Conservation (phyloP, 2,113 vertebrate genomes). For the Scalopus aquaticus region DNA sequence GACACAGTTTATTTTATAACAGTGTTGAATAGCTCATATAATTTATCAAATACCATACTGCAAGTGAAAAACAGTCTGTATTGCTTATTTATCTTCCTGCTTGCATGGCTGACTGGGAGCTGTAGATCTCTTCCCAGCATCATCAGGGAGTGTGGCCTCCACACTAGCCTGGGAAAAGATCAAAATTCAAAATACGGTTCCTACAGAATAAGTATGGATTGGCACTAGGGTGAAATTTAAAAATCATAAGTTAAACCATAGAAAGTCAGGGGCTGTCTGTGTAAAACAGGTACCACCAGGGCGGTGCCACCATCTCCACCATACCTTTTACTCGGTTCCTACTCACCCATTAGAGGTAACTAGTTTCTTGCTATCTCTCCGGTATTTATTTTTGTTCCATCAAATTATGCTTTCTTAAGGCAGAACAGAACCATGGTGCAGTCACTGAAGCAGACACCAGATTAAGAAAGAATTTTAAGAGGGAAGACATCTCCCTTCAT, state of each 20-base stretch:
- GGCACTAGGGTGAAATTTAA: background rate
- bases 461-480: background rate
- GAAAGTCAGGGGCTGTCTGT: background rate
- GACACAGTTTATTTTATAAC: background rate
- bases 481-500: background rate
- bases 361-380: background rate
- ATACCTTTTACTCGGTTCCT: background rate
- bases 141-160: background rate
- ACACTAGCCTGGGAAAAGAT: background rate
- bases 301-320: background rate
- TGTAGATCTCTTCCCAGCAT: background rate
- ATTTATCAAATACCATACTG: background rate
- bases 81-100: background rate
- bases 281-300: background rate
- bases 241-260: background rate
- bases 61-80: background rate
- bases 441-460: background rate
- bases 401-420: background rate
- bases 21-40: background rate
- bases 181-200: background rate
- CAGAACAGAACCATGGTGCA: background rate
- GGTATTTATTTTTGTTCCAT: conserved; percentile 17
- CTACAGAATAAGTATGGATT: background rate
- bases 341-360: background rate
- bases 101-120: background rate